Evolutionary conservation across 2,113 vertebrate species (phyloP), one percentile per base, ranked within the genome.

Genomic region (Eublepharis macularius): DNA sequence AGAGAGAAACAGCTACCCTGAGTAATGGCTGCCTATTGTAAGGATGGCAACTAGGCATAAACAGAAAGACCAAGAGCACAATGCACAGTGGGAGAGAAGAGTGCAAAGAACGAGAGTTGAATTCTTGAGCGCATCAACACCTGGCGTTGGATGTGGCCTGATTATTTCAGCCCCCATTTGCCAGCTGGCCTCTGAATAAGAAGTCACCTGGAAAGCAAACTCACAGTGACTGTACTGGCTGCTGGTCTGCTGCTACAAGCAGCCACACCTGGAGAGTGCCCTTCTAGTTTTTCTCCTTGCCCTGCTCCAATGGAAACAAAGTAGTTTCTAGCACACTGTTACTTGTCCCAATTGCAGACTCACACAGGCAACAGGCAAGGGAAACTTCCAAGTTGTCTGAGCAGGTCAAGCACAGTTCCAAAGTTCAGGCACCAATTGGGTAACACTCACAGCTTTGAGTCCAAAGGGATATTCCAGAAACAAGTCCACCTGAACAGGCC

Each of bases 1-100:
- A 87, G n/a, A 85, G 41, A 60, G 66, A 72, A 93, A 91, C 79
- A 63, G 65, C 85, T 68, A 39, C 1, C 17, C 68, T 34, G 16
- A 39, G 68, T 19, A 70, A 39, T 2, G 17, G 36, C 9, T 19
- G 8, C 14, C 11, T 12, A 13, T 24, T 17, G 24, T 66, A 68
- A 70, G 45, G 13, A 51, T 4, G 47, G 65, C 63, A 9, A 19
- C 12, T 7, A 2, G 26, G 45, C 11, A 16, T 5, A n/a, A 45
- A 54, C 32, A 41, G 14, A 63, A 29, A 74, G 36, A 34, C 8
- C 9, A 21, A 21, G 34, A 34, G 66, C 34, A 21, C 34, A 51
- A 51, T 19, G 12, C 26, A 2, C 70, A 10, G 34, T 17, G 26
- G 26, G 63, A 11, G 34, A 63, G 13, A 45, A 51, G 29, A 0